Percentiles rank a stretch among this genome's conserved stretches.
Conservation (phyloP, 2,113 vertebrate species). For the Malurus melanocephalus region DNA sequence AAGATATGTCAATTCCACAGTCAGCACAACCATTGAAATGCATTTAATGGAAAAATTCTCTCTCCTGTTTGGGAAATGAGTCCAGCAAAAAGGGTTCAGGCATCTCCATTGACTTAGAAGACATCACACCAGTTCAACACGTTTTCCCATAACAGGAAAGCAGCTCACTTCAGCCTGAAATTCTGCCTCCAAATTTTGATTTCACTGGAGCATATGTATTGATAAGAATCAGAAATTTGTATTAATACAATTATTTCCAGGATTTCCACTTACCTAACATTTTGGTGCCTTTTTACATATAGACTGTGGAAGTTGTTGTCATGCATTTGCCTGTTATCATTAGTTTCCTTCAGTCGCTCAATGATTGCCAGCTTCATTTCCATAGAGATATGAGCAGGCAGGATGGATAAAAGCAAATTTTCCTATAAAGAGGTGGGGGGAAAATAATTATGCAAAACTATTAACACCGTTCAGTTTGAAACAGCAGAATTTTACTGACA, state of each 20-base stretch:
- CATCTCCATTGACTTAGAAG: not conserved
- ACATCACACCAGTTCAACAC: not conserved
- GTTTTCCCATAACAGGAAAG: not conserved
- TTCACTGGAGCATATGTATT: not conserved
- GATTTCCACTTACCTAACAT: conserved; percentile 83
- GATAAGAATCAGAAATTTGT: not conserved
- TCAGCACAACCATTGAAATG: not conserved
- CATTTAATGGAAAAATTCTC: not conserved
- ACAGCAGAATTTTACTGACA: not conserved
- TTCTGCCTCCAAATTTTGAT: not conserved
- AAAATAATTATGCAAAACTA: not conserved
- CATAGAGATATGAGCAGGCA: conserved; percentile 97
- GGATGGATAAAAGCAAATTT: conserved; percentile 91
- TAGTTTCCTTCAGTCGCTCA: conserved; percentile 89
- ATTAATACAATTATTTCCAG: not conserved
- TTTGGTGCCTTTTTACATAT: conserved; percentile 95
- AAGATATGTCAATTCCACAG: rapidly evolving
- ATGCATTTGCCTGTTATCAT: conserved; percentile 84
- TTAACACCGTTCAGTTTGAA: not conserved
- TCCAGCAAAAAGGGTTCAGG: not conserved
- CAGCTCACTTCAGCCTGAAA: not conserved
- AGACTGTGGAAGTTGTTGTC: conserved; percentile 98
- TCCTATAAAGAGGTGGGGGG: conserved; percentile 68
- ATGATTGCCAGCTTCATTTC: conserved; percentile 98
- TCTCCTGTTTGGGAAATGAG: not conserved